Evolutionary conservation across 2,113 vertebrate species (phyloP).

Genomic region (Polypterus senegalus): DNA sequence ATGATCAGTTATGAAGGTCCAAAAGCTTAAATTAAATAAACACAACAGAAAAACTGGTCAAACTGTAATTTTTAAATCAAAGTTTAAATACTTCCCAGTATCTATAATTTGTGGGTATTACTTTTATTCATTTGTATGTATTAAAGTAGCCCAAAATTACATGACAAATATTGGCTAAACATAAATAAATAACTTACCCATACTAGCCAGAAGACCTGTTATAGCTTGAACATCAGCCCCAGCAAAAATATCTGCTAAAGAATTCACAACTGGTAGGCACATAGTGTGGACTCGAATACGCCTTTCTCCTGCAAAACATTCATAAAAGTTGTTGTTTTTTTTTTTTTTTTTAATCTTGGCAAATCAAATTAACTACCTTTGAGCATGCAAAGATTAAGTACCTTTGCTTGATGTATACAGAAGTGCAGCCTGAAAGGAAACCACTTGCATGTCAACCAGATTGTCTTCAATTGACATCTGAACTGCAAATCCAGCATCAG

Average conservation of each 20-base stretch:
- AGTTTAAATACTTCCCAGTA: too few relatives aligned
- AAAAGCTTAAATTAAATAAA: too few relatives aligned
- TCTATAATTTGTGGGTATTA: too few relatives aligned
- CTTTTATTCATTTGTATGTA: too few relatives aligned
- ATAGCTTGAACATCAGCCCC: constrained; percentile 92
- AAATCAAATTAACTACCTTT: background rate
- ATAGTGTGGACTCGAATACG: constrained; percentile 91
- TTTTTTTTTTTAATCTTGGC: background rate
- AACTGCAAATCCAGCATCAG: constrained; percentile 87
- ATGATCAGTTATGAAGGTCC: too few relatives aligned
- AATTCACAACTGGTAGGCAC: constrained; percentile 85
- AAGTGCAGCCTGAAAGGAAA: constrained; percentile 91
- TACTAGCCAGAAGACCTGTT: constrained; percentile 79
- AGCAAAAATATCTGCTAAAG: constrained; percentile 78
- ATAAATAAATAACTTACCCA: constrained; percentile 88
- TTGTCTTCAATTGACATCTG: constrained; percentile 95
- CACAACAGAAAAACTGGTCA: too few relatives aligned
- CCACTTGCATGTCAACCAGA: constrained; percentile 75
- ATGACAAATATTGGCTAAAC: too few relatives aligned
- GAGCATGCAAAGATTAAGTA: constrained; percentile 17
- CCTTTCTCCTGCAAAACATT: constrained; percentile 63
- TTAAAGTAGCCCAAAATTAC: too few relatives aligned
- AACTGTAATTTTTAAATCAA: too few relatives aligned
- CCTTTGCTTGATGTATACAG: constrained; percentile 97
- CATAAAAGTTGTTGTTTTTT: background rate